A percentile compares a stretch with the other conserved stretches of the same genome.
Conservation (phyloP, 2,888 invertebrate genomes). For the Latheticus oryzae region DNA sequence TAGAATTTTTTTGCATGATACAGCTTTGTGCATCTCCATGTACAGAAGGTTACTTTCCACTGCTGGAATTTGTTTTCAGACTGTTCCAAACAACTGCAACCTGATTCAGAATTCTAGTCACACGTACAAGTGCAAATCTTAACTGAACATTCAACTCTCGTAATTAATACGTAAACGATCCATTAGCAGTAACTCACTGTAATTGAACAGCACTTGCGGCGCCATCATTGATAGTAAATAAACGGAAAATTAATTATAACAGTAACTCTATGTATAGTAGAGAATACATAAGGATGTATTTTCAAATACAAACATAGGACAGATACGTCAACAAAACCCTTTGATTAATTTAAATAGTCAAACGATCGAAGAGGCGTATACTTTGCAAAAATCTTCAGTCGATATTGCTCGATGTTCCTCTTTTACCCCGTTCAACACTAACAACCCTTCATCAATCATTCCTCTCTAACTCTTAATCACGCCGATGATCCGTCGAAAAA, state of each 20-base stretch:
- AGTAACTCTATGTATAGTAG: conserved; percentile 19
- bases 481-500: conserved; percentile 29
- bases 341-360: too few species aligned
- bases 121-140: too few species aligned
- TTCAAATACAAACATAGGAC: conserved; percentile 6
- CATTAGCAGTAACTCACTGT: conserved; percentile 1
- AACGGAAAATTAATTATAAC: conserved; percentile 27
- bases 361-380: too few species aligned
- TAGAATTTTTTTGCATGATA: too few species aligned
- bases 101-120: too few species aligned
- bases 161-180: not conserved
- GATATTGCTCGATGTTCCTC: not conserved
- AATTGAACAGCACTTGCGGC: conserved; percentile 13
- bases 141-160: too few species aligned
- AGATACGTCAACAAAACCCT: too few species aligned
- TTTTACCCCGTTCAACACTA: conserved; percentile 2
- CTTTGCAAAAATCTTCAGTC: conserved; percentile 5
- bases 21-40: too few species aligned
- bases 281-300: conserved; percentile 9
- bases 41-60: too few species aligned
- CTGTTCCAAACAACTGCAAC: too few species aligned
- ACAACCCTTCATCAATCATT: conserved; percentile 28
- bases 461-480: conserved; percentile 27
- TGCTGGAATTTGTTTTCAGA: too few species aligned
- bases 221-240: conserved; percentile 10